phyloP scores from a whole-genome alignment of 2,797 vertebrate genomes.

The Fratercula arctica region DNA sequence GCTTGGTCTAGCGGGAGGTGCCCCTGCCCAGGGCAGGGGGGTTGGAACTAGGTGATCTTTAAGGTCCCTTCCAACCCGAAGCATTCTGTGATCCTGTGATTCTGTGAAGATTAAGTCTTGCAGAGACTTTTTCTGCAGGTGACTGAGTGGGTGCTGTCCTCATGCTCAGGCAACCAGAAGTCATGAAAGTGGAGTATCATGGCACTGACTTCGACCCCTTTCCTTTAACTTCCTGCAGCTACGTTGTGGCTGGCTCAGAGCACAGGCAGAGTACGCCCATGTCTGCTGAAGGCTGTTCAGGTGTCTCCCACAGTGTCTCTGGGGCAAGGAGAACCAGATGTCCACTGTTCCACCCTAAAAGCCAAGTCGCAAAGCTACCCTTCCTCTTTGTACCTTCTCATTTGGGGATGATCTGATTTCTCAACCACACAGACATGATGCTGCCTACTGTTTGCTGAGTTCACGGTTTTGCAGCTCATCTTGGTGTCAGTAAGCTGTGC shows the following conservation, averaged over 20 bases:
- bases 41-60: too few species aligned
- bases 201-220: fast-evolving
- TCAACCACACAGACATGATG: not conserved
- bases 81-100: too few species aligned
- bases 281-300: not conserved
- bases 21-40: too few species aligned
- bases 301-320: not conserved
- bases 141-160: not conserved
- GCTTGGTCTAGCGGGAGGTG: too few species aligned
- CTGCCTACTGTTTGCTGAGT: not conserved
- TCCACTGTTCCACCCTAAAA: not conserved
- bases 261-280: not conserved
- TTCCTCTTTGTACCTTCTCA: not conserved
- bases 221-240: not conserved
- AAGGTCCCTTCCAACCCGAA: too few species aligned
- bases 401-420: not conserved
- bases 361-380: not conserved
- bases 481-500: not conserved
- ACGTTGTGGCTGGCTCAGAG: too few species aligned
- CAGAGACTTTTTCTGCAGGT: not conserved
- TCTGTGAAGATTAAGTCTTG: not conserved
- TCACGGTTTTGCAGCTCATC: not conserved
- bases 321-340: not conserved
- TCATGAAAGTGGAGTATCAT: not conserved
- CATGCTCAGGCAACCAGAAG: not conserved